Base-by-base conservation (phyloP, 1,140 invertebrate species). In the Propsilocerus akamusi region DNA sequence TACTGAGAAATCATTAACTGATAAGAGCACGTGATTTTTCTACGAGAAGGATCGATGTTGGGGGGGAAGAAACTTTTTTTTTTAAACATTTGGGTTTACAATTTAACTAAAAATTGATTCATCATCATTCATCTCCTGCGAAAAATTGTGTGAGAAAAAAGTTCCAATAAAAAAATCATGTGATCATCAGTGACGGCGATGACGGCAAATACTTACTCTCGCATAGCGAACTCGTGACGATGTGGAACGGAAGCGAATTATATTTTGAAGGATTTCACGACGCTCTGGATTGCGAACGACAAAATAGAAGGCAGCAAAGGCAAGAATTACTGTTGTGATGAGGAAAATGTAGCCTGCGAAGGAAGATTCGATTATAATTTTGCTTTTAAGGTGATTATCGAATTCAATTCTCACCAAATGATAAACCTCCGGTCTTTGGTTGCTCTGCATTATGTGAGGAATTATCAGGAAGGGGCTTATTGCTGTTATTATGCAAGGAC, bases 111-210 rank as follows among this genome's bases (percentile, higher is more conserved):
- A 41, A 41, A 41, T 41, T 41, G 22, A 41, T 20, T 41, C 34
- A 17, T 41, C 34, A 41, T 41, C 34, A 37, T 37, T 37, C 17
- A 41, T 20, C 8, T 41, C 22, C 34, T 41, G 34, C n/a, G n/a
- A n/a, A n/a, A n/a, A n/a, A n/a, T n/a, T n/a, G n/a, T n/a, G n/a
- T n/a, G n/a, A n/a, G n/a, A n/a, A 41, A 41, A 41, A 17, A 41
- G 17, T 41, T 41, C 34, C 28, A 41, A 41, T 41, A 41, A 41
- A 41, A 41, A 41, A 41, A 41, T 41, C 34, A 41, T 41, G 17
- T 41, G 34, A 12, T 10, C 11, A 30, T 10, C 11, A 12, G 11
- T 30, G 14, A 30, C 14, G 11, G n/a, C n/a, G n/a, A n/a, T n/a
- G n/a, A n/a, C n/a, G n/a, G n/a, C n/a, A n/a, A n/a, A n/a, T 14